Evolutionary conservation across 1,140 invertebrate species (phyloP), one percentile per base, ranked within the genome.

Genomic region (Planococcus citri): DNA sequence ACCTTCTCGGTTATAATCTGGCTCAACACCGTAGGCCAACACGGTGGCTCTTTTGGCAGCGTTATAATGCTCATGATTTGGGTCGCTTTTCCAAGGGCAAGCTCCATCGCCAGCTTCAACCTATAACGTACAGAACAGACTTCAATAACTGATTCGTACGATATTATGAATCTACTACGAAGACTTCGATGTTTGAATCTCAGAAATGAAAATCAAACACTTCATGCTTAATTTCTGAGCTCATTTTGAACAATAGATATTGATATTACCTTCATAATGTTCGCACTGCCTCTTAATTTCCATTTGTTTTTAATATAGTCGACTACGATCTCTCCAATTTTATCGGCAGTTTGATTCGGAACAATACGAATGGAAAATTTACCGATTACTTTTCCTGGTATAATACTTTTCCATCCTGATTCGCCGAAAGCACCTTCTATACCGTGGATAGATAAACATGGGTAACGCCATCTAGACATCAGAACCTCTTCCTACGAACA

Each of bases 331-430:
- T 90, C 79, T 69, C 86, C 85, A 29, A 94, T 84, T 73, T 88
- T 82, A 37, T 87, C 83, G 0, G 92, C 91, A 51, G 86, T 84
- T 82, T 96, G 94, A 77, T 97, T 83, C 0, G 95, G 95, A 0
- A 98, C 95, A 74, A 96, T 85, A 73, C 96, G 85, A 73, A 98
- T 89, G 0, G 94, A 97, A 78, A 98, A 98, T 79, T 98, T 98
- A 29, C 95, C 95, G 75, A 87, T 89, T 0, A 98, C 95, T 79
- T 95, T 96, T 41, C 86, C 82, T 1, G 95, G 95, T 75, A 98
- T 98, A 0, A 98, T 95, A 71, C 95, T 97, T 77, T 99, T 99
- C 27, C 87, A 85, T 60, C 96, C 96, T 20, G 88, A 81, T 73
- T 94, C 94, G 78, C 86, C 88, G 75, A 97, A 97, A 14, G 95